A percentile compares a stretch with the other conserved stretches of the same genome.
Conservation (phyloP, 2,888 invertebrate genomes). For the Dryococelus australis region DNA sequence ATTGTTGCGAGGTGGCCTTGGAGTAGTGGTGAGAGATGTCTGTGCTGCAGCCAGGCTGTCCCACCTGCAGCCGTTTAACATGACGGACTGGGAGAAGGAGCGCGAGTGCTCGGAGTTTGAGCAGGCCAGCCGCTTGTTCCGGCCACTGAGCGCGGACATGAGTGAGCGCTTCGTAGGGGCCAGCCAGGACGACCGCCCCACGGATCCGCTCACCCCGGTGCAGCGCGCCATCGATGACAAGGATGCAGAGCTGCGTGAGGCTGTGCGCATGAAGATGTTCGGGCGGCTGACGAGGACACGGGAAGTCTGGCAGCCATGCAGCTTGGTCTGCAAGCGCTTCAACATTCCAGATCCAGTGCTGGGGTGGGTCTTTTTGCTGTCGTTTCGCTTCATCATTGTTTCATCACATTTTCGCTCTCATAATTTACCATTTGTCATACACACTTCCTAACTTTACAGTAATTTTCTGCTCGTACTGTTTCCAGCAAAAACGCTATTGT, state of each 20-base stretch:
- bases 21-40: too few species aligned
- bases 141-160: conserved; percentile 64
- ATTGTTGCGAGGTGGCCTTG: too few species aligned
- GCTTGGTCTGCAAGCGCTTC: conserved; percentile 87
- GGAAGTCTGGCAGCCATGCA: conserved; percentile 81
- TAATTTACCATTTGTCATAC: background rate
- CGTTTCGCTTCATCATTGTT: background rate
- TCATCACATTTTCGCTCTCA: background rate
- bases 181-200: conserved; percentile 59
- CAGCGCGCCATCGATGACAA: conserved; percentile 46
- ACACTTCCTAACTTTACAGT: too few species aligned
- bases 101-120: conserved; percentile 82
- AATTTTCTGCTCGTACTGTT: too few species aligned
- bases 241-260: conserved; percentile 68
- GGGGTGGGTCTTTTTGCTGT: conserved; percentile 58
- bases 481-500: too few species aligned
- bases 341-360: conserved; percentile 89
- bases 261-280: conserved; percentile 78
- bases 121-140: conserved; percentile 75
- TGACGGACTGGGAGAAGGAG: conserved; percentile 84
- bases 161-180: conserved; percentile 71
- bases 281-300: conserved; percentile 76
- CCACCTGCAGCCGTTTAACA: conserved; percentile 57
- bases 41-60: conserved; percentile 52
- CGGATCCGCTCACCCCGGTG: conserved; percentile 56